Conservation (phyloP, 2,113 vertebrate species). For the Apodemus speciosus region DNA sequence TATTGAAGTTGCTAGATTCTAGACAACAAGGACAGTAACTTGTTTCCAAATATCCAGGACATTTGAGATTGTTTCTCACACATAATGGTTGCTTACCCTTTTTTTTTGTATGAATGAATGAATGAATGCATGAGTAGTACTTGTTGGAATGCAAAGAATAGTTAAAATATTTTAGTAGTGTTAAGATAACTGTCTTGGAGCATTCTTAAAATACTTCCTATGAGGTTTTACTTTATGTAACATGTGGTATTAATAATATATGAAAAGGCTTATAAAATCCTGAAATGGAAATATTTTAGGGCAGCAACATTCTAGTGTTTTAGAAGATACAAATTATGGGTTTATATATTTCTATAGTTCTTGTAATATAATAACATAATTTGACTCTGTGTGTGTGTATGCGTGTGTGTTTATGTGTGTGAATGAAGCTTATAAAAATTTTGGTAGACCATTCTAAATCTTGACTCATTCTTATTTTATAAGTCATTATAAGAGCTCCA, state of each 20-base stretch:
- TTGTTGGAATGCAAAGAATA: neutral
- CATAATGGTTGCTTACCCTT: neutral
- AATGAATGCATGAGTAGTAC: neutral
- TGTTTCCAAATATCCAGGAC: conserved; percentile 1
- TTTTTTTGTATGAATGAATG: neutral
- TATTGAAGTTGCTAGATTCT: neutral
- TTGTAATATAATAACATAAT: neutral
- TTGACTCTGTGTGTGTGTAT: neutral
- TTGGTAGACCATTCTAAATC: neutral
- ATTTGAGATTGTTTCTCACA: neutral
- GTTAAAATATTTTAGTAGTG: neutral
- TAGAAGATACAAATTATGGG: neutral
- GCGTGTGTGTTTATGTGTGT: neutral
- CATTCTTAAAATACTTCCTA: conserved; percentile 14
- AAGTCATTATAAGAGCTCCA: neutral
- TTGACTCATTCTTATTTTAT: neutral
- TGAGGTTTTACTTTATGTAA: conserved; percentile 27
- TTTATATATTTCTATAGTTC: conserved; percentile 30
- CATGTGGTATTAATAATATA: neutral
- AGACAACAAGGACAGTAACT: neutral
- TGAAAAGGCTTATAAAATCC: neutral
- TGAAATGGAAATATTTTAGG: conserved; percentile 19
- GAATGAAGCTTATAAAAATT: neutral
- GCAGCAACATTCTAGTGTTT: neutral
- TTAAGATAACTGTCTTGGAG: neutral